A percentile compares a stretch with the other conserved stretches of the same genome.
Conservation (phyloP, 2,797 vertebrate genomes). For the Momotus momota region DNA sequence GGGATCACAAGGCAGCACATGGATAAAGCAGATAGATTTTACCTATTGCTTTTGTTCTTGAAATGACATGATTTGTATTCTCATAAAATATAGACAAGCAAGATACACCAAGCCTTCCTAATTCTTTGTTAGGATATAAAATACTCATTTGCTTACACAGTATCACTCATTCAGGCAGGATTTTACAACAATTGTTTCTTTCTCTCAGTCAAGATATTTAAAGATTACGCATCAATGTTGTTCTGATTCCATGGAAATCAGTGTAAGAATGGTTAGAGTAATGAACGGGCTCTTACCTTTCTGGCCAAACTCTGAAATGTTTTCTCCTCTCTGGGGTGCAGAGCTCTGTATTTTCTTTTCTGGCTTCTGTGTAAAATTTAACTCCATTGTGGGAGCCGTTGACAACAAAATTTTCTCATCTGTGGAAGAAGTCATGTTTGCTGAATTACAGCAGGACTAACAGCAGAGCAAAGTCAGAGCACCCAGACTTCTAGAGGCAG, state of each 20-base stretch:
- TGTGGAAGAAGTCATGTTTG: neutral
- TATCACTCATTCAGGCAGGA: neutral
- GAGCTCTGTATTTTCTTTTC: neutral
- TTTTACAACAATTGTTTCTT: neutral
- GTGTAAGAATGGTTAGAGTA: neutral
- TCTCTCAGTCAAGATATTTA: neutral
- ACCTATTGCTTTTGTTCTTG: neutral
- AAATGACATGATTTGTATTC: neutral
- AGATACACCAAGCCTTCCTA: neutral
- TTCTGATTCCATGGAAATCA: neutral
- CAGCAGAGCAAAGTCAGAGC: neutral
- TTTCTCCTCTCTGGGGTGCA: neutral
- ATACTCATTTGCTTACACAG: neutral
- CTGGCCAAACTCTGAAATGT: neutral
- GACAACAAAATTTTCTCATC: neutral
- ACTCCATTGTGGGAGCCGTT: accelerated
- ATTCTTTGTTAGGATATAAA: neutral
- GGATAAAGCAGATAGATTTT: neutral
- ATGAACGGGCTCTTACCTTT: neutral
- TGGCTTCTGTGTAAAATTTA: neutral
- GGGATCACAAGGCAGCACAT: neutral
- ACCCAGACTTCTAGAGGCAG: neutral
- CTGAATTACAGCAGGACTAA: neutral
- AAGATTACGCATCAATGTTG: neutral
- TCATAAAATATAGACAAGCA: neutral